Percentiles rank a stretch among this genome's conserved stretches.
These are phyloP conservation scores for Myzus persicae DNA, from an alignment of 1,140 invertebrate genomes.

Conservation along the genomic window DNA sequence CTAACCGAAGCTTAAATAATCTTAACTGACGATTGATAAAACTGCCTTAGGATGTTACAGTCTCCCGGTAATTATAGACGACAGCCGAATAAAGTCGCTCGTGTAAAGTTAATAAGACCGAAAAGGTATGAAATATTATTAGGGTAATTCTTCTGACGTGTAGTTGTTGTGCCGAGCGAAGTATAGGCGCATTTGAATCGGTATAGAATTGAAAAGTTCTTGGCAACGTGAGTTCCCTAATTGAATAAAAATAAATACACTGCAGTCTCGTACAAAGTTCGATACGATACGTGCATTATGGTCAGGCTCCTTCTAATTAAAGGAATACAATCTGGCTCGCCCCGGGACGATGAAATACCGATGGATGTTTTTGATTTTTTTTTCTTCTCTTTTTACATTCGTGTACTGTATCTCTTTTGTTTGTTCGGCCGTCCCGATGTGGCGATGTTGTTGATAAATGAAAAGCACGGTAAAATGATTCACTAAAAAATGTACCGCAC, in stretches of 20 bases:
- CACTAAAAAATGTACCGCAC: slow-evolving; percentile 27
- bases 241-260: slow-evolving; percentile 29
- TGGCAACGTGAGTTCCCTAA: not conserved
- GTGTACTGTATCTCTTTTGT: not conserved
- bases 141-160: not conserved
- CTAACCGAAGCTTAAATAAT: not conserved
- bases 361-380: slow-evolving; percentile 26
- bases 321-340: slow-evolving; percentile 1
- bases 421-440: not conserved
- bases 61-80: not conserved
- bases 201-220: not conserved
- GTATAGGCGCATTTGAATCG: not conserved
- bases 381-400: no score
- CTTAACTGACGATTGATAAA: not conserved
- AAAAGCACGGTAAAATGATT: slow-evolving; percentile 31
- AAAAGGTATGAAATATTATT: not conserved
- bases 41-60: not conserved
- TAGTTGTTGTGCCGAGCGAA: no score
- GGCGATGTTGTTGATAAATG: not conserved
- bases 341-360: not conserved
- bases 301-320: not conserved
- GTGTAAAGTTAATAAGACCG: not conserved
- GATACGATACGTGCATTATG: not conserved
- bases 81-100: not conserved
- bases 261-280: not conserved